Base-by-base conservation (phyloP, 2,888 invertebrate genomes). In the Neoascia interrupta region DNA sequence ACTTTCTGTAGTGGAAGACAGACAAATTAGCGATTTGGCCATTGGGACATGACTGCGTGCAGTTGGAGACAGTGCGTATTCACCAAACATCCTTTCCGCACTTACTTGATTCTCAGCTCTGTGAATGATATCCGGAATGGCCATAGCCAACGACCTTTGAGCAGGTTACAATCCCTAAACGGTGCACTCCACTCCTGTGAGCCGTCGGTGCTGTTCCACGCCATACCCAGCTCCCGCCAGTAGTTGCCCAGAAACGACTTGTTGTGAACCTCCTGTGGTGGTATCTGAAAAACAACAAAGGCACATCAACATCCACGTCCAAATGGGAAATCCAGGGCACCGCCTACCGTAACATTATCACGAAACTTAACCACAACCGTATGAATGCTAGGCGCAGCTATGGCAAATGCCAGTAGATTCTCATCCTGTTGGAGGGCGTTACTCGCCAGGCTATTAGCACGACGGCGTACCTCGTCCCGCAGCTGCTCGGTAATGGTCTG, bases 331-430 rank as follows among this genome's bases (percentile, higher is more conserved):
- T 56, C 53, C 34, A 47, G 18, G 16, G 41, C 16, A 19, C 2
- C 11, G 83, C 84, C 81, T 83, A 88, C 88, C 85, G 89, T 87
- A 81, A 88, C 87, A 82, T 87, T 88, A 82, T 88, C 88, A 76
- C 88, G 86, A 84, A 89, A 89, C 83, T 88, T 88, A 69, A 89
- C 88, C 81, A 89, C 89, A 70, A 89, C 89, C 58, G 89, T 85
- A 83, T 87, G 87, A 81, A 88, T 85, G 68, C 84, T 86, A 45
- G 89, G 89, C 47, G 88, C 89, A 68, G 89, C 89, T 49, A 89
- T 85, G 39, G 89, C 89, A 83, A 89, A 87, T 13, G 89, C 89
- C 83, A 89, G 81, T 39, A 89, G 84, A 81, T 86, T 87, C 72
- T 88, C 89, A 82, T 89, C 89, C 82, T 88, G 86, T 64, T 84